A percentile compares a stretch with the other conserved stretches of the same genome.
Evolutionary conservation across 1,140 invertebrate genomes (phyloP).

Genomic region (Octopus bimaculoides): DNA sequence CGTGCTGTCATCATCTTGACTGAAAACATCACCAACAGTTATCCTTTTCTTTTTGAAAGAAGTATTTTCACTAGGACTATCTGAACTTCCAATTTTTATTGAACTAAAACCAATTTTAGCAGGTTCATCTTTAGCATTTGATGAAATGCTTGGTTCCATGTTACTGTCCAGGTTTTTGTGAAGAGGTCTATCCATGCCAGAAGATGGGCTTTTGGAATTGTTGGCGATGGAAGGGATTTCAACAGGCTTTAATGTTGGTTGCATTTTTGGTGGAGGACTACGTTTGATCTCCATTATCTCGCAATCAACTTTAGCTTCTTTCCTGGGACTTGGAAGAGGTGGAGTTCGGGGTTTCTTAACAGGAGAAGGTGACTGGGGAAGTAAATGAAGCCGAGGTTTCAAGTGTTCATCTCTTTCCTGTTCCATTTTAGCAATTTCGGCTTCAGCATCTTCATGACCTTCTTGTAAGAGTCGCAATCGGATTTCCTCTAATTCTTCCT

Average conservation of each 20-base stretch:
- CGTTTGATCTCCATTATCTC: constrained; percentile 14
- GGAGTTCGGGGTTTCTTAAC: constrained; percentile 26
- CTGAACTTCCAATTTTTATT: constrained; percentile 43
- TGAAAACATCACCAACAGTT: constrained; percentile 86
- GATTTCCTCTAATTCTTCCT: constrained; percentile 88
- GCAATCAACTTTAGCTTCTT: constrained; percentile 19
- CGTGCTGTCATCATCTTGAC: constrained; percentile 75
- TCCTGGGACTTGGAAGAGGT: constrained; percentile 21
- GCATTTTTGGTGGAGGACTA: constrained; percentile 36
- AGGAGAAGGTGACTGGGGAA: constrained; percentile 27
- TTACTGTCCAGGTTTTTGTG: constrained; percentile 25
- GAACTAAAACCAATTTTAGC: constrained; percentile 42
- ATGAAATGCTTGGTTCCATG: constrained; percentile 27
- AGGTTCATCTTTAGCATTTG: constrained; percentile 36
- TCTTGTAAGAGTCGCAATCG: constrained; percentile 79
- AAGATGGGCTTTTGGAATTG: constrained; percentile 27
- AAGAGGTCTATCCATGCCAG: constrained; percentile 26
- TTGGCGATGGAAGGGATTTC: constrained; percentile 26
- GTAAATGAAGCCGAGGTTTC: constrained; percentile 64
- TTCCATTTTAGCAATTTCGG: constrained; percentile 72
- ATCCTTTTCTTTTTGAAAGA: constrained; percentile 68
- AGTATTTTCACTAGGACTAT: constrained; percentile 24
- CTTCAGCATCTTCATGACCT: constrained; percentile 75
- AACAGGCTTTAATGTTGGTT: constrained; percentile 40
- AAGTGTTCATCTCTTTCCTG: constrained; percentile 79